Percentiles rank a stretch among this genome's conserved stretches.
phyloP scores from a whole-genome alignment of 2,113 vertebrate species.

The Cepphus grylle region DNA sequence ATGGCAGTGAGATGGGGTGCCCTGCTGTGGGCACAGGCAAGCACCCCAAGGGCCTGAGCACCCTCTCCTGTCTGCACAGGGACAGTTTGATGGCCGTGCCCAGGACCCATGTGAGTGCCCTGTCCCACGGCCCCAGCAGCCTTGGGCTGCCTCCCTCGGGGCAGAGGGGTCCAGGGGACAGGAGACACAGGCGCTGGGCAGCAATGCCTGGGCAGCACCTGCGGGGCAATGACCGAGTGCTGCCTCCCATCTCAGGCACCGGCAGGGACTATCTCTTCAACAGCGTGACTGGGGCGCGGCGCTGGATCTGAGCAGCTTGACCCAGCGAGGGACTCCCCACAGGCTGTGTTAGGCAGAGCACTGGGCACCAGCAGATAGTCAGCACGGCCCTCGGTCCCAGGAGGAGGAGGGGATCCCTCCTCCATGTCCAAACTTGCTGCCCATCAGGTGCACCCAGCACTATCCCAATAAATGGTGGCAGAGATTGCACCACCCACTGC shows the following conservation, averaged over 20 bases:
- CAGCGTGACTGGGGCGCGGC: not conserved
- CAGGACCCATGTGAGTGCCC: constrained; percentile 47
- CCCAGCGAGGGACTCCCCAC: rapidly evolving
- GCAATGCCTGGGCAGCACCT: rapidly evolving
- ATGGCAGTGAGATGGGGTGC: rapidly evolving
- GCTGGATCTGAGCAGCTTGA: constrained; percentile 44
- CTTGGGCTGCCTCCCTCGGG: rapidly evolving
- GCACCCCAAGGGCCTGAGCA: not conserved
- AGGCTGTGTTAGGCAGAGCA: not conserved
- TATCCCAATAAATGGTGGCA: not conserved
- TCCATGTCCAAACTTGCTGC: not conserved
- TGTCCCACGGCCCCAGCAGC: not conserved
- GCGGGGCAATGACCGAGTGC: rapidly evolving
- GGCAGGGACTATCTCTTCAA: constrained; percentile 56
- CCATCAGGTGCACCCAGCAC: rapidly evolving
- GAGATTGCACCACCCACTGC: not conserved
- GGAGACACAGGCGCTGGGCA: rapidly evolving
- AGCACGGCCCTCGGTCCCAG: rapidly evolving
- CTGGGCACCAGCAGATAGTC: rapidly evolving
- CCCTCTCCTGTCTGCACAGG: not conserved
- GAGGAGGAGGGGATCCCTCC: not conserved
- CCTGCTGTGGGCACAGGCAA: rapidly evolving
- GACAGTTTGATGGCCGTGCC: constrained; percentile 40
- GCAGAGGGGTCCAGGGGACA: not conserved
- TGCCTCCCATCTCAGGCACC: constrained; percentile 20